Conservation (phyloP, 1,140 invertebrate species). For the Sitobion miscanthi region DNA sequence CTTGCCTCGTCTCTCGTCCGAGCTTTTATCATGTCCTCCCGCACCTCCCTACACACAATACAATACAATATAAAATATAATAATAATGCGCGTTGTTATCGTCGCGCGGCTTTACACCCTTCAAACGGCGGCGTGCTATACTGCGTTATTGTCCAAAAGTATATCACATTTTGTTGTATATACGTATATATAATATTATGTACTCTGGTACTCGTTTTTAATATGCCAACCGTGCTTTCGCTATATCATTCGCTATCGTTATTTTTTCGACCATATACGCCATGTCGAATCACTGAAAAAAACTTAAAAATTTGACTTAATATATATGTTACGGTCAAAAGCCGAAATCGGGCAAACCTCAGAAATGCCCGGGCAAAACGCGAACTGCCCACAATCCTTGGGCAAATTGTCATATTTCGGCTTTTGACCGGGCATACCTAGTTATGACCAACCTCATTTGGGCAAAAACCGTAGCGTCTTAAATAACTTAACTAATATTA, state of each 20-base stretch:
- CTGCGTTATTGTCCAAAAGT: not conserved
- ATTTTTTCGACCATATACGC: not conserved
- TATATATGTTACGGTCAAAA: not conserved
- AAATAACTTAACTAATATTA: no score
- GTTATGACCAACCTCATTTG: no score
- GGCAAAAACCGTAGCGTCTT: no score
- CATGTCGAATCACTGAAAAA: not conserved
- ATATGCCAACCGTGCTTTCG: not conserved
- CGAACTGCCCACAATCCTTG: no score
- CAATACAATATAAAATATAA: not conserved
- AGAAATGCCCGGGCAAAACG: no score
- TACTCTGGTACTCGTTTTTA: not conserved
- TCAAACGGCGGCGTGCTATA: not conserved
- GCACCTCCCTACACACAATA: not conserved
- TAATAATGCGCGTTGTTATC: not conserved
- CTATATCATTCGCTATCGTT: not conserved
- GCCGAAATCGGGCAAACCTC: no score
- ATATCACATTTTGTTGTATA: not conserved
- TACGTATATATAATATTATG: no score
- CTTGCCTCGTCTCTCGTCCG: not conserved
- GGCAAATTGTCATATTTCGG: no score
- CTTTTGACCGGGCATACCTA: no score
- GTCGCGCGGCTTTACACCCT: not conserved
- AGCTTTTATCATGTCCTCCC: constrained; percentile 7
- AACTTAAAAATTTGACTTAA: not conserved